These are phyloP conservation scores for Helarctos malayanus DNA, from an alignment of 2,797 vertebrate species.

Conservation along the genomic window DNA sequence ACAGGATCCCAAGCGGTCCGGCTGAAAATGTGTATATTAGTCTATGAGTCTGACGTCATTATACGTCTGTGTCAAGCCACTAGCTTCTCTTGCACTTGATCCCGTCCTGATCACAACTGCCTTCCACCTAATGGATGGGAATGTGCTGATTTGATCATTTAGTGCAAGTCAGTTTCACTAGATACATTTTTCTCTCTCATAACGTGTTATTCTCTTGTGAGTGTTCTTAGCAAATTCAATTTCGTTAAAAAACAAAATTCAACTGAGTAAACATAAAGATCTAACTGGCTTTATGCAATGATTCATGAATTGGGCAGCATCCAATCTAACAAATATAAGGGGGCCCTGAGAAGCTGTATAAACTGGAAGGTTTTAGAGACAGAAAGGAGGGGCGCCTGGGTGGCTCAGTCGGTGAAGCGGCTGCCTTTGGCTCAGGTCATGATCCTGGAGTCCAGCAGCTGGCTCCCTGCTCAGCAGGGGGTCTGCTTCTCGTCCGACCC, in stretches of 20 bases:
- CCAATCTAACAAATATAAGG: background rate
- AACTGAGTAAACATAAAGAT: background rate
- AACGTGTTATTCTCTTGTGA: background rate
- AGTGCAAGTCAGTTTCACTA: background rate
- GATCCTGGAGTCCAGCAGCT: background rate
- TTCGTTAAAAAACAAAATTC: background rate
- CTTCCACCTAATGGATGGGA: background rate
- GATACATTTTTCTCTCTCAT: background rate
- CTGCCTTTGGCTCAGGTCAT: background rate
- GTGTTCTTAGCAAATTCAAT: background rate
- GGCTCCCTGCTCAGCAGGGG: no score
- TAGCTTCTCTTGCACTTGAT: background rate
- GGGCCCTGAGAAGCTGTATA: background rate
- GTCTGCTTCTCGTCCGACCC: no score
- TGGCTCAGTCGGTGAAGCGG: background rate
- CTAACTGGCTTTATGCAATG: background rate
- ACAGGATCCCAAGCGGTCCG: background rate
- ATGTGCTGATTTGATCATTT: background rate
- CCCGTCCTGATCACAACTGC: background rate
- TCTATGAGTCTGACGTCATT: background rate
- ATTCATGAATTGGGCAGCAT: background rate
- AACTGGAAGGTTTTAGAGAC: background rate
- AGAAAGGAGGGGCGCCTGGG: background rate
- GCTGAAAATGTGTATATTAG: background rate
- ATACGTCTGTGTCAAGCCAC: slow-evolving; percentile 24